A percentile compares a stretch with the other conserved stretches of the same genome.
Evolutionary conservation across 2,797 vertebrate species (phyloP).

Genomic region (Sciurus carolinensis): DNA sequence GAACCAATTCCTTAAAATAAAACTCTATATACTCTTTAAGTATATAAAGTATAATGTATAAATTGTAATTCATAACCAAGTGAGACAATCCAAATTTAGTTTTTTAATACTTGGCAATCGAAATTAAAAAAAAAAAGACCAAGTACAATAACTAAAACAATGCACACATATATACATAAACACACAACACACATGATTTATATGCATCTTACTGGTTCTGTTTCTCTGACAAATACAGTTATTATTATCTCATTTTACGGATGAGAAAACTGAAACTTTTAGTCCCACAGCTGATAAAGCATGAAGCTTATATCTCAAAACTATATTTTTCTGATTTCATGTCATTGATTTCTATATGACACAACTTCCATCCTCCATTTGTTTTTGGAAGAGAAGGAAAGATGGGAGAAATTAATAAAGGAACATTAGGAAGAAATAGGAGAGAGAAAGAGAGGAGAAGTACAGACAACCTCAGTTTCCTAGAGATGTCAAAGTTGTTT

Average conservation of each 20-base stretch:
- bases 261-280: background rate
- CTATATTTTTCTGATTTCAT: constrained; percentile 37
- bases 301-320: background rate
- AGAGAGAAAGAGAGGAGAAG: background rate
- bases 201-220: background rate
- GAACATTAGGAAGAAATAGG: background rate
- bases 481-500: background rate
- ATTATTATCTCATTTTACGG: background rate
- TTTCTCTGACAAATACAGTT: background rate
- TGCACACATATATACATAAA: background rate
- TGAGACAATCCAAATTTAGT: no score
- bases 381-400: constrained; percentile 41
- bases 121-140: no score
- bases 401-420: background rate
- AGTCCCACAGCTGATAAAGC: background rate
- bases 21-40: background rate
- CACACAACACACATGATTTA: background rate
- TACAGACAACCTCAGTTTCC: background rate
- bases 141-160: no score
- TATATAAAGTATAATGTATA: no score
- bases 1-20: background rate
- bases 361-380: background rate
- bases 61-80: no score
- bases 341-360: background rate
- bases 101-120: no score